phyloP scores from a whole-genome alignment of 1,140 invertebrate genomes.

The Magallana ariakensis region DNA sequence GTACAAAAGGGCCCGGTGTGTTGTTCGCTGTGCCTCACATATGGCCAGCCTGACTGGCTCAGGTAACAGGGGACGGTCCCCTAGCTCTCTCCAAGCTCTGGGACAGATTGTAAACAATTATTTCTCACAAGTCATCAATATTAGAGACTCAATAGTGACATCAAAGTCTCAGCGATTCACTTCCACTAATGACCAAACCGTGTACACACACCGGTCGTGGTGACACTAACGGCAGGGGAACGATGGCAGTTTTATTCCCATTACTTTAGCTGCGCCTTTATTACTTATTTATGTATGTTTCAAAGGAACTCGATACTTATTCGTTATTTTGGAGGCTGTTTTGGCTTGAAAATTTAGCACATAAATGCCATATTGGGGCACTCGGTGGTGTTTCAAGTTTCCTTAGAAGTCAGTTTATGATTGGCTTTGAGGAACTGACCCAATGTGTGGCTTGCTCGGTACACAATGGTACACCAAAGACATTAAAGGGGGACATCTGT shows the following conservation, averaged over 20 bases:
- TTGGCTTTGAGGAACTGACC: slow-evolving; percentile 24
- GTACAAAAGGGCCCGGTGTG: no score
- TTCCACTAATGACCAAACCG: slow-evolving; percentile 4
- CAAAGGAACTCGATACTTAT: slow-evolving; percentile 31
- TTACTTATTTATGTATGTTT: slow-evolving; percentile 32
- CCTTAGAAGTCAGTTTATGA: slow-evolving; percentile 24
- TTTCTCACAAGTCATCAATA: slow-evolving; percentile 29
- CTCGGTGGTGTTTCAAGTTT: slow-evolving; percentile 3
- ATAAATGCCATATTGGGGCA: slow-evolving; percentile 14
- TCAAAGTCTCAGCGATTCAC: not conserved
- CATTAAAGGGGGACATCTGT: not conserved
- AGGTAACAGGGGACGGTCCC: not conserved
- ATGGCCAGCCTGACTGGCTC: not conserved
- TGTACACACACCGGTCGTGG: not conserved
- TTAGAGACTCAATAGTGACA: not conserved
- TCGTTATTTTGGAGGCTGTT: slow-evolving; percentile 7
- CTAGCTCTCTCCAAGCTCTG: no score
- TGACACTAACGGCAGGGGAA: not conserved
- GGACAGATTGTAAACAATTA: slow-evolving; percentile 34
- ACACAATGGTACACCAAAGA: slow-evolving; percentile 15
- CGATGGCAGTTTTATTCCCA: slow-evolving; percentile 12
- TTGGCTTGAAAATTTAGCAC: slow-evolving; percentile 34
- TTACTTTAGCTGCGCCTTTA: slow-evolving; percentile 1
- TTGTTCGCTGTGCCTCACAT: not conserved
- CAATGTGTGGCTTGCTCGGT: not conserved